Evolutionary conservation across 2,797 vertebrate genomes (phyloP).

Genomic region (Melanotaenia nigrans): DNA sequence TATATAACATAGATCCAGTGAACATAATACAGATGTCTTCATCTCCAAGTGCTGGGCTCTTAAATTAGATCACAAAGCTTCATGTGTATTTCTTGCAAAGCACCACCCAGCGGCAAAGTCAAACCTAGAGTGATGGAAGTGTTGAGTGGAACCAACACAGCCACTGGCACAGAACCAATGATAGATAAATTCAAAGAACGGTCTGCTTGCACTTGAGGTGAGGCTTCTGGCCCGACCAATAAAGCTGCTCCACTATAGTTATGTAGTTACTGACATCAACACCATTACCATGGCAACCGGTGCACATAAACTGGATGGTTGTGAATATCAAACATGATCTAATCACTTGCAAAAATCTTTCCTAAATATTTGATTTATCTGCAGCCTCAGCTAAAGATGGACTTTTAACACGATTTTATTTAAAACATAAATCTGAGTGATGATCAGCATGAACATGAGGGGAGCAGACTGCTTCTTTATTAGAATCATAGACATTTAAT

Average conservation of each 20-base stretch:
- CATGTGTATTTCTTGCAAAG: neutral
- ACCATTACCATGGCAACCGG: neutral
- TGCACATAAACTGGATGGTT: neutral
- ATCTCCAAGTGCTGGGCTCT: neutral
- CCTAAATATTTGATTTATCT: neutral
- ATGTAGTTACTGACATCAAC: neutral
- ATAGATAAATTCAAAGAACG: neutral
- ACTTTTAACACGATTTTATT: constrained; percentile 29
- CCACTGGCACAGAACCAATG: neutral
- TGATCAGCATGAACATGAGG: neutral
- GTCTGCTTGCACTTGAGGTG: neutral
- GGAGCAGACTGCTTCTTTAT: neutral
- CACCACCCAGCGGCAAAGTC: neutral
- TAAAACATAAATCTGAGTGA: constrained; percentile 9
- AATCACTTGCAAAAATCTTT: neutral
- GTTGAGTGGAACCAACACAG: neutral
- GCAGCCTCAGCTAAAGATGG: constrained; percentile 12
- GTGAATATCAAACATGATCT: neutral
- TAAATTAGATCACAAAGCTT: neutral
- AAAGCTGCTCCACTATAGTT: neutral
- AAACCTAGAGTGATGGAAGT: constrained; percentile 1
- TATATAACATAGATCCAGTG: neutral
- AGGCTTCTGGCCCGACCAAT: neutral
- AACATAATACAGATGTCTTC: neutral
- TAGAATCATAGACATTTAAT: neutral